Evolutionary conservation across 92 coral and sea anemone genomes (phyloP), one percentile per base, ranked within the genome.

Genomic region (Siderastrea radians): DNA sequence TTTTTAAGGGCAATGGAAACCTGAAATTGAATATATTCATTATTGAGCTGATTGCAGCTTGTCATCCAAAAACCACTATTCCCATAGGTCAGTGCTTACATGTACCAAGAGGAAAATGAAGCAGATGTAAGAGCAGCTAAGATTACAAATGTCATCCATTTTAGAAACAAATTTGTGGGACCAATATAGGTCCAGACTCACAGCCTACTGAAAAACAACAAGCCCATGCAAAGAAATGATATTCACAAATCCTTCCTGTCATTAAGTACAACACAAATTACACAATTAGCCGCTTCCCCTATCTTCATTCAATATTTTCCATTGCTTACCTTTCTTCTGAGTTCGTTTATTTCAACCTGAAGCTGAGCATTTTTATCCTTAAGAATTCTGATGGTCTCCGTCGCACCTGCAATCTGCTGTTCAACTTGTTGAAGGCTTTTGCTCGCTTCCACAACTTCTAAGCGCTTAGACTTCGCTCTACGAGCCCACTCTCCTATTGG

Each of bases 401-500:
- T 65, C 0, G 62, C 68, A 72, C 71, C 15, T 59, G 73, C 3
- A 72, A 78, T 77, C 79, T 87, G 51, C 78, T 63, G 90, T 61
- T 87, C 26, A 52, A 87, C 45, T 3, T 63, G 11, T 50, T 67
- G 60, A 58, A 86, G 77, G 84, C 84, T 78, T 86, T 52, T 86
- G 83, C 84, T 87, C 60, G 77, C 89, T 65, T 64, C 89, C 62
- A 74, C 83, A 0, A 61, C 74, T 67, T 64, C 83, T 9, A 49
- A 1, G 53, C 77, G 72, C 72, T 75, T 74, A 74, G 14, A 51
- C 75, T 75, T 85, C 67, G 68, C 89, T 60, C 58, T 71, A 58
- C 66, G 77, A 79, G 90, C 85, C 85, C 90, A 87, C 77, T 70
- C 85, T 71, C 90, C 90, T 78, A 87, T 87, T 55, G 90, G 90